phyloP scores from a whole-genome alignment of 2,113 vertebrate species.

The Archilochus colubris region DNA sequence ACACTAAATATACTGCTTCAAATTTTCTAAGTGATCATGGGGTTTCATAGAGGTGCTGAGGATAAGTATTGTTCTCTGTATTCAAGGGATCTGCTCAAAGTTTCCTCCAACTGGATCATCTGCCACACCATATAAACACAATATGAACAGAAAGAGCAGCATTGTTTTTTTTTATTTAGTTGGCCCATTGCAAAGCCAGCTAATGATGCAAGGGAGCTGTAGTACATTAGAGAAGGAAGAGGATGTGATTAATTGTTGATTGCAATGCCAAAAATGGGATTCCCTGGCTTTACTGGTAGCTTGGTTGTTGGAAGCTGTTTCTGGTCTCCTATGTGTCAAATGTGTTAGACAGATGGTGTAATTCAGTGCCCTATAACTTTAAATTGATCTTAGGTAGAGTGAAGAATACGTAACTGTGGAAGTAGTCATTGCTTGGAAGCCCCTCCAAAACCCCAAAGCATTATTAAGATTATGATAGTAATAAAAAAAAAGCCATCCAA shows the following conservation, averaged over 20 bases:
- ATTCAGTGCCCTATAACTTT: neutral
- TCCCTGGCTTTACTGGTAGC: neutral
- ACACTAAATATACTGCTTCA: neutral
- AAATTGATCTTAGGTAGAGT: neutral
- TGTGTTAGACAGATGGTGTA: neutral
- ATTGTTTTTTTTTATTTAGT: neutral
- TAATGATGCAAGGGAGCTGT: neutral
- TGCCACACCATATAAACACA: neutral
- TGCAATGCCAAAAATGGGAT: neutral
- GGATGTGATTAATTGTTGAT: neutral
- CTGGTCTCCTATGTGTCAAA: neutral
- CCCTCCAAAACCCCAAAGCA: neutral
- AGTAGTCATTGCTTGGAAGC: neutral
- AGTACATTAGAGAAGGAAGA: neutral
- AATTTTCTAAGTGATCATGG: neutral
- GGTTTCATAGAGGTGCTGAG: neutral
- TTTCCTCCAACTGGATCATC: neutral
- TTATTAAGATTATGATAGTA: neutral
- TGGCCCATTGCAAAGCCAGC: neutral
- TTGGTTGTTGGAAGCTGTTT: neutral
- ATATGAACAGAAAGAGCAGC: neutral
- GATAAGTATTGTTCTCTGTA: neutral
- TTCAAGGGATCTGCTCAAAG: neutral
- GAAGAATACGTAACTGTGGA: neutral
- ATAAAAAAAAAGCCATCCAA: neutral